These are phyloP conservation scores for Nasonia oneida DNA, from an alignment of 2,888 invertebrate genomes.

Conservation along the genomic window DNA sequence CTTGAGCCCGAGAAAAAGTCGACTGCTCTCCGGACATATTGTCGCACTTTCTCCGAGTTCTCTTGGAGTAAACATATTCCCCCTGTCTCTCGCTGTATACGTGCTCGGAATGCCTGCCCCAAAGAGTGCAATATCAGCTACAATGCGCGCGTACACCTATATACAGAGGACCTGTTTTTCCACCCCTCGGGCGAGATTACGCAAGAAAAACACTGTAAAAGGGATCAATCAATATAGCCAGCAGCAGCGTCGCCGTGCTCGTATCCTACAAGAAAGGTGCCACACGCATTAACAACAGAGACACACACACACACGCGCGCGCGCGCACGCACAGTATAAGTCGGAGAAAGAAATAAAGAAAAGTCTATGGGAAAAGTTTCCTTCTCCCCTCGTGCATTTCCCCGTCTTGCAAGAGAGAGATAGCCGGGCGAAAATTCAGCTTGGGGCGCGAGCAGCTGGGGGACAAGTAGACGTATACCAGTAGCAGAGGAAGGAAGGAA, in stretches of 20 bases:
- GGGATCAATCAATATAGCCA: not conserved
- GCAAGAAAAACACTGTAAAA: not conserved
- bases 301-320: not conserved
- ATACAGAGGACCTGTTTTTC: not conserved
- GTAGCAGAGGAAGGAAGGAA: slow-evolving; percentile 36
- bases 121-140: not conserved
- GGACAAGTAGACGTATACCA: not conserved
- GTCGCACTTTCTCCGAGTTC: slow-evolving; percentile 1
- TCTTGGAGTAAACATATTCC: not conserved
- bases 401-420: not conserved
- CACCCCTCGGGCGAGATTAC: not conserved
- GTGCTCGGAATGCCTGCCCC: not conserved
- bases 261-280: slow-evolving; percentile 15
- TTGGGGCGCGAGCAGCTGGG: slow-evolving; percentile 17
- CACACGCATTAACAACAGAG: slow-evolving; percentile 35
- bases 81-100: not conserved
- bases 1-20: slow-evolving; percentile 29
- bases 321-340: too few relatives aligned
- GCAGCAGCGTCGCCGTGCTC: not conserved
- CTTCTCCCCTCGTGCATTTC: not conserved
- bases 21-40: not conserved
- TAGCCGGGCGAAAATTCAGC: not conserved
- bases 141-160: not conserved
- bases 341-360: not conserved
- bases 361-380: slow-evolving; percentile 13